Base-by-base conservation (phyloP, 2,888 invertebrate species). In the Sceliomorpha sp. region DNA sequence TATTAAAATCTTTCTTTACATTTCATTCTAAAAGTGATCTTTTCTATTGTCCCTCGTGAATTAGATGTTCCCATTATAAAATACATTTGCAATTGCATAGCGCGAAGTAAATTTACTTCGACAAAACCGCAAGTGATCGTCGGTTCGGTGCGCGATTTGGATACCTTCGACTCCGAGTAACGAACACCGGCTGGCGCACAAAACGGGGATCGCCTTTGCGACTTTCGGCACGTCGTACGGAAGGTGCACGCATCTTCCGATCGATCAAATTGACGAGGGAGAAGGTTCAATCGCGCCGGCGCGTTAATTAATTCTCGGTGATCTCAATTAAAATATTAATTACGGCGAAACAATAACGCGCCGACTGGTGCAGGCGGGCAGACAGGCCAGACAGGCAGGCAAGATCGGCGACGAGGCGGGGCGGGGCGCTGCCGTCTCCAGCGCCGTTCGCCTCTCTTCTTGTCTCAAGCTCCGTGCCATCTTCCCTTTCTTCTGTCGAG, bases 241-340 rank as follows among this genome's bases (percentile, higher is more conserved):
- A 20, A 20, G 9, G 8, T 6, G 27, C 27, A n/a, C 66, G 70
- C 64, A 70, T 74, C 64, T 63, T 72, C 59, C 53, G 76, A 77
- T 83, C 80, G 80, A 84, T 82, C 75, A 75, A 72, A 71, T 56
- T 74, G 76, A 59, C 63, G 47, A 63, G 50, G 40, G 50, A 55
- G 59, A 50, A 68, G 68, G 66, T 76, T 77, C 74, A 73, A 79
- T 82, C 78, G 78, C 73, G 58, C 74, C 75, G 76, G 73, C 73
- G 81, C 77, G 76, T 86, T 86, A 86, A 87, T 87, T 85, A 85
- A 85, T 85, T 84, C 80, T 62, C 75, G 75, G 79, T 80, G 78
- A 83, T 86, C 83, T 80, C 81, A 81, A 86, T 87, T 86, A 85
- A 86, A 87, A 86, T 87, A 87, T 87, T 87, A 86, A 87, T 74